Evolutionary conservation across 2,888 invertebrate species (phyloP).

Genomic region (Idaea straminata): DNA sequence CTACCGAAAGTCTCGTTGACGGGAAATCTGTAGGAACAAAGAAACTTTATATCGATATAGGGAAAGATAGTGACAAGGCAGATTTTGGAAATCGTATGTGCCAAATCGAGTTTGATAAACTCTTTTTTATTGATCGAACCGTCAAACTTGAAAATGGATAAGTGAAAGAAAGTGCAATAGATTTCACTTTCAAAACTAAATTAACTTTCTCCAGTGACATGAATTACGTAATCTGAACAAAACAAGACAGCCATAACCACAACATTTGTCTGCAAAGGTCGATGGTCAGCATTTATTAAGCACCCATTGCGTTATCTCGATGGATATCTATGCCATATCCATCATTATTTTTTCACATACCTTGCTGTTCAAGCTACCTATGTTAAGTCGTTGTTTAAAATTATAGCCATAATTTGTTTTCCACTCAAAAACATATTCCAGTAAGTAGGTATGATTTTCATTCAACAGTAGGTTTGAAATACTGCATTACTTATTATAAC

Average conservation of each 20-base stretch:
- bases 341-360: slow-evolving; percentile 15
- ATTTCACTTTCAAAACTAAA: slow-evolving; percentile 81
- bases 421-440: background rate
- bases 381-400: background rate
- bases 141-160: slow-evolving; percentile 70
- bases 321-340: slow-evolving; percentile 20
- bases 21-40: slow-evolving; percentile 12
- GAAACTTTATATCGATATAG: background rate
- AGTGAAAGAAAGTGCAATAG: slow-evolving; percentile 79
- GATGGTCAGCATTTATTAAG: slow-evolving; percentile 35
- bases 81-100: slow-evolving; percentile 27
- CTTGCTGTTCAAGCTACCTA: background rate
- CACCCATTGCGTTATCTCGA: slow-evolving; percentile 25
- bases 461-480: slow-evolving; percentile 21
- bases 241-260: slow-evolving; percentile 70
- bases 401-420: no score
- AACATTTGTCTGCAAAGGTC: slow-evolving; percentile 73
- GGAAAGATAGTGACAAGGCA: slow-evolving; percentile 16
- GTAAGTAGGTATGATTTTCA: slow-evolving; percentile 13
- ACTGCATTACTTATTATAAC: slow-evolving; percentile 15
- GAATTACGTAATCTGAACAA: slow-evolving; percentile 74
- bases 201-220: slow-evolving; percentile 80
- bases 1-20: slow-evolving; percentile 1
- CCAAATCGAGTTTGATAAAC: slow-evolving; percentile 31
- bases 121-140: slow-evolving; percentile 49